Evolutionary conservation across 2,797 vertebrate species (phyloP).

Genomic region (Cuculus canorus): DNA sequence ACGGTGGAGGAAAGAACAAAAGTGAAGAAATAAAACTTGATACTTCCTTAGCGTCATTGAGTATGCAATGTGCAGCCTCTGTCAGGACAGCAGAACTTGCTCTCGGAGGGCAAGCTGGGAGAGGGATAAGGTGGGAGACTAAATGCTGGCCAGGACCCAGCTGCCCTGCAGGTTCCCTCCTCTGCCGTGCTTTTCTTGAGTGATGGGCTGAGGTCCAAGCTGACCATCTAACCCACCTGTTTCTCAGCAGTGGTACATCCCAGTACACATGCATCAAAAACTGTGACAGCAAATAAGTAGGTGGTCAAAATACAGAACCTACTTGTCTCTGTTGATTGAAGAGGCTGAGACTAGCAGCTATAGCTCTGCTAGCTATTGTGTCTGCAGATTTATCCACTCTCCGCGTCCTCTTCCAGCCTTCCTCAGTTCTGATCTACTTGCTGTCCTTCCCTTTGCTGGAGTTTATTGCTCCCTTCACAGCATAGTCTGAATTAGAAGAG

Average conservation of each 20-base stretch:
- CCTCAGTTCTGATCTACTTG: background rate
- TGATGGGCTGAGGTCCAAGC: background rate
- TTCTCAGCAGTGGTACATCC: background rate
- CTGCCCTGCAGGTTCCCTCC: background rate
- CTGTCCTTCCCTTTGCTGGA: background rate
- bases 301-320: background rate
- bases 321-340: slow-evolving; percentile 2
- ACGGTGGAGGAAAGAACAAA: background rate
- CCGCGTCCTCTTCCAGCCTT: background rate
- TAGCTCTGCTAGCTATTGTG: background rate
- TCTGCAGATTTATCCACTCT: background rate
- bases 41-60: background rate
- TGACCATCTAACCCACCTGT: background rate
- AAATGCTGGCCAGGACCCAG: background rate
- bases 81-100: background rate
- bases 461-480: background rate
- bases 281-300: background rate
- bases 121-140: background rate
- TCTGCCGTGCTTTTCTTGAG: background rate
- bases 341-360: background rate
- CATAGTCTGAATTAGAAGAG: background rate
- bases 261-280: background rate
- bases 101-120: background rate
- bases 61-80: background rate
- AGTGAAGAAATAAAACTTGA: background rate